These are phyloP conservation scores for Scaptomyza parva DNA, from an alignment of 2,888 invertebrate species.

Conservation along the genomic window DNA sequence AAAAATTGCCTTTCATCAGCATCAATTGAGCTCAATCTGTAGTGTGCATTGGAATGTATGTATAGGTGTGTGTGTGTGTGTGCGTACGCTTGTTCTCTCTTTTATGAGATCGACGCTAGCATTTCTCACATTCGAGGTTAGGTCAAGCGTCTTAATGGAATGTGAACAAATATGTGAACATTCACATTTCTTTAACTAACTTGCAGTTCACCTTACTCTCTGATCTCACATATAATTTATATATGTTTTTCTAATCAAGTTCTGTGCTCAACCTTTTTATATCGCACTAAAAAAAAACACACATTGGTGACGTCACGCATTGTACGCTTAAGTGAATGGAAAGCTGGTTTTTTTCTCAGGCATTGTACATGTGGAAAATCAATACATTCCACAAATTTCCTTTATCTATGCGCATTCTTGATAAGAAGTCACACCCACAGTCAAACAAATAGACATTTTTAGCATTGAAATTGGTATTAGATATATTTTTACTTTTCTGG, in stretches of 20 bases:
- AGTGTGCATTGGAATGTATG: constrained; percentile 6
- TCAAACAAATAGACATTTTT: neutral
- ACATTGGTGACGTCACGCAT: constrained; percentile 49
- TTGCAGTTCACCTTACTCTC: too few species aligned
- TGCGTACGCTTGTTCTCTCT: constrained; percentile 10
- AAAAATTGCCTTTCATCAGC: constrained; percentile 55
- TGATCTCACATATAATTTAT: neutral
- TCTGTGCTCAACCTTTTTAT: constrained; percentile 5
- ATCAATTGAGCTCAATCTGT: constrained; percentile 50
- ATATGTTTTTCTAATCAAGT: neutral
- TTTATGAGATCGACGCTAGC: neutral
- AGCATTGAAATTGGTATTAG: neutral
- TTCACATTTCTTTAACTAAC: neutral
- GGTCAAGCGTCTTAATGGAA: constrained; percentile 1
- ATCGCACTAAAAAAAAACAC: constrained; percentile 1
- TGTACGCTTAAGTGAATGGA: constrained; percentile 18
- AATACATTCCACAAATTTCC: constrained; percentile 33
- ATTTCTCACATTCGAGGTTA: constrained; percentile 37
- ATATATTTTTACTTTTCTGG: neutral
- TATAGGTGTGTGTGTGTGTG: neutral
- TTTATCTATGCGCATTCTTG: constrained; percentile 36
- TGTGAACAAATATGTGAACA: neutral
- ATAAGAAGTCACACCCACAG: constrained; percentile 34
- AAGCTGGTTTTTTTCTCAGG: neutral
- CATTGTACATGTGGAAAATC: constrained; percentile 46